Evolutionary conservation across 2,113 vertebrate genomes (phyloP).

Genomic region (Alaudala cheleensis): DNA sequence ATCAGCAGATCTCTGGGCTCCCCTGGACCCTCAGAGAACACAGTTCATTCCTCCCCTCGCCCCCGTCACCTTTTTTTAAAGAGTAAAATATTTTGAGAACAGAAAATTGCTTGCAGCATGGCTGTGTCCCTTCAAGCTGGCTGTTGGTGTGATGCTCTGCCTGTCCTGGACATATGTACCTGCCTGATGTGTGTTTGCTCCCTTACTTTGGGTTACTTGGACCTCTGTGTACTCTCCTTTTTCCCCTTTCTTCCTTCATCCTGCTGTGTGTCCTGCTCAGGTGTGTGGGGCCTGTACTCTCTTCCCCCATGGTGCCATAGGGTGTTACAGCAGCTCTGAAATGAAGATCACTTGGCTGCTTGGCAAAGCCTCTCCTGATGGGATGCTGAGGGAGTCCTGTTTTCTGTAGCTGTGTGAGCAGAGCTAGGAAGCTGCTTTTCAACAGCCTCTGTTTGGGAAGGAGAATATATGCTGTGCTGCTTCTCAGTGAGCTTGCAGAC

Average conservation of each 20-base stretch:
- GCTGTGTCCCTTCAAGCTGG: background rate
- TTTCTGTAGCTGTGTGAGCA: background rate
- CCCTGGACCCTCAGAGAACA: background rate
- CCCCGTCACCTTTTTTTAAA: background rate
- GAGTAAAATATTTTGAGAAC: background rate
- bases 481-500: background rate
- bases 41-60: accelerated
- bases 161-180: background rate
- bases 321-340: background rate
- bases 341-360: background rate
- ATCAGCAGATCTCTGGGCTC: background rate
- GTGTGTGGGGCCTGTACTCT: background rate
- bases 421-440: background rate
- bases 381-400: background rate
- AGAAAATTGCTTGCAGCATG: background rate
- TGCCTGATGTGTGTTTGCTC: background rate
- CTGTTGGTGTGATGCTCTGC: background rate
- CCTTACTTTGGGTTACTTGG: background rate
- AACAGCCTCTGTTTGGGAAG: background rate
- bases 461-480: background rate
- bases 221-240: accelerated
- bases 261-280: too few relatives aligned
- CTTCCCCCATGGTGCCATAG: accelerated
- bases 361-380: background rate
- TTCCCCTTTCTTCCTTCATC: background rate